Percentiles rank a stretch among this genome's conserved stretches.
Evolutionary conservation across 2,113 vertebrate genomes (phyloP).

Genomic region (Thamnophis sirtalis): DNA sequence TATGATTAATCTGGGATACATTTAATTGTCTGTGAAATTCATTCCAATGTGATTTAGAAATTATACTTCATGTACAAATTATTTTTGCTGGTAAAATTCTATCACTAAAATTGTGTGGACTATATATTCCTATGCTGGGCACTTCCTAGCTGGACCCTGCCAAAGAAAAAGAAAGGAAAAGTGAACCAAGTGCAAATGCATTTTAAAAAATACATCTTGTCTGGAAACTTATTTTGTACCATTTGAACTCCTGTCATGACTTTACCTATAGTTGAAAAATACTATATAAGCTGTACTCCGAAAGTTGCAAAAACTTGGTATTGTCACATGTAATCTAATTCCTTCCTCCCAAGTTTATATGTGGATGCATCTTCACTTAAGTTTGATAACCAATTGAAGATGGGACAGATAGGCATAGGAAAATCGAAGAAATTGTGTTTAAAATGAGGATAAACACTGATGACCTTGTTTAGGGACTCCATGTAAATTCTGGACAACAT

Average conservation of each 20-base stretch:
- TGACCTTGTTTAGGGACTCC: background rate
- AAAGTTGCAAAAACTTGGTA: background rate
- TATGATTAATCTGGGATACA: background rate
- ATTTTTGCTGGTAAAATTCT: background rate
- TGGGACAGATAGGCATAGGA: too few species aligned
- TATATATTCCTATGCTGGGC: background rate
- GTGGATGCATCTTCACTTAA: background rate
- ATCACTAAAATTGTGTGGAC: background rate
- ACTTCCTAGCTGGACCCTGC: background rate
- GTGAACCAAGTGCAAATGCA: background rate
- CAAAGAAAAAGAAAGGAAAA: background rate
- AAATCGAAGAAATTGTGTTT: background rate
- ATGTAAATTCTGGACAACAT: background rate
- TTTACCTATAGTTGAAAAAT: background rate
- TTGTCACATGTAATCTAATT: background rate
- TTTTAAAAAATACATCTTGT: background rate
- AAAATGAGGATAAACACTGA: background rate
- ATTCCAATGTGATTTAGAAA: background rate
- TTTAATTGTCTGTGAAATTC: background rate
- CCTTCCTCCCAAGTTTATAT: too few species aligned
- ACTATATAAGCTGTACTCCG: background rate
- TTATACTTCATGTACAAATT: background rate
- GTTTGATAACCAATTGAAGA: background rate
- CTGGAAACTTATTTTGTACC: background rate
- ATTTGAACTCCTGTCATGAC: background rate